Conservation (phyloP, 2,888 invertebrate genomes). For the Conistra vaccinii region DNA sequence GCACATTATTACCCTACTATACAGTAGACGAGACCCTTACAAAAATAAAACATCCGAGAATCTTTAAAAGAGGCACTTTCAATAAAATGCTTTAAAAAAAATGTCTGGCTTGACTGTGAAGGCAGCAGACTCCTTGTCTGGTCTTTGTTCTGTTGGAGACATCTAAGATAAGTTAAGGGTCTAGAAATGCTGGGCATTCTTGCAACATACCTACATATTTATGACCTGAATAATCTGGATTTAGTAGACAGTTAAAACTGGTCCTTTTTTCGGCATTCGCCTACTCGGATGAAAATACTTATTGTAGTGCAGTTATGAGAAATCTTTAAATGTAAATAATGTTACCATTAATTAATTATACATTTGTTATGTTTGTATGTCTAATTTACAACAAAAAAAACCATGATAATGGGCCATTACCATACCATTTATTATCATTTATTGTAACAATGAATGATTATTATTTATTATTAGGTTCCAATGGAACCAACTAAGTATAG, state of each 20-base stretch:
- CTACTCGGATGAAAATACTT: background rate
- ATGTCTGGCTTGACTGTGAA: conserved; percentile 36
- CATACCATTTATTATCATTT: too few relatives aligned
- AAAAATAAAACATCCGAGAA: conserved; percentile 50
- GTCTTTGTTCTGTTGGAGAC: conserved; percentile 56
- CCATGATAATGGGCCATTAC: too few relatives aligned
- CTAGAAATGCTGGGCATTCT: conserved; percentile 49
- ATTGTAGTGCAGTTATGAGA: background rate
- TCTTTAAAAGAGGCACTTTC: conserved; percentile 38
- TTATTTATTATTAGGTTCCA: background rate
- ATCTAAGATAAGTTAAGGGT: conserved; percentile 34
- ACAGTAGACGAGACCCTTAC: conserved; percentile 51
- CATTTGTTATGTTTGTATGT: background rate
- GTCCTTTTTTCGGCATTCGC: background rate
- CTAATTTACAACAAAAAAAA: background rate
- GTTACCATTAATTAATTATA: background rate
- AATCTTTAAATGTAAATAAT: background rate
- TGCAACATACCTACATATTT: conserved; percentile 38
- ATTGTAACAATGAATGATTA: background rate
- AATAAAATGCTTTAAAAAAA: conserved; percentile 60
- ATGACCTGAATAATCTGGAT: conserved; percentile 15
- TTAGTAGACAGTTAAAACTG: background rate
- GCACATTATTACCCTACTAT: conserved; percentile 49
- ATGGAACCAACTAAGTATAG: background rate
- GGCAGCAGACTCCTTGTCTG: conserved; percentile 50